Base-by-base conservation (phyloP, 2,888 invertebrate species). In the Acleris literana region DNA sequence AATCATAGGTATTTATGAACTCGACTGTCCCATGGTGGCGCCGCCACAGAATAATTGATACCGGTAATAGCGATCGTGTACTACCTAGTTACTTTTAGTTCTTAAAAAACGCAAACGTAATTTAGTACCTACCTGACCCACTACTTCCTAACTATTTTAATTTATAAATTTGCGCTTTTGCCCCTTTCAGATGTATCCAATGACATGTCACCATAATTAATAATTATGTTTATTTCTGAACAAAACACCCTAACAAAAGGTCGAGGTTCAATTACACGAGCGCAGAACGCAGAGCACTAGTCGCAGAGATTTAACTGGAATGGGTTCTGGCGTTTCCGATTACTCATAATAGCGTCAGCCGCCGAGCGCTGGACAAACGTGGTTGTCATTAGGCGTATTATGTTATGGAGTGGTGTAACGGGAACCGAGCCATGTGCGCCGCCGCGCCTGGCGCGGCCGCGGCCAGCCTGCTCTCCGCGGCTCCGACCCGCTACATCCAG, bases 351-450 rank as follows among this genome's bases (percentile, higher is more conserved):
- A 71, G 67, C 55, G 52, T 51, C 59, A 63, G 46, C 63, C 63
- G 63, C 63, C 63, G 63, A 58, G 57, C 53, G 63, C 20, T 58
- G 67, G 59, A 54, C 54, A 22, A 63, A 55, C 49, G 63, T 68
- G 68, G 63, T 63, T 66, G 69, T 69, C 69, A 66, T 66, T 66
- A 66, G 59, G 49, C 57, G 55, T 59, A 63, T 63, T 56, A 74
- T 72, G 72, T 71, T 72, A 72, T 72, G 72, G 75, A 72, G 57
- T 69, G 61, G 66, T 75, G 79, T 74, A 79, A 77, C 70, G 73
- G 69, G 75, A 77, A 61, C 72, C 74, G 69, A 62, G 79, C 78
- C 79, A 79, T 79, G 75, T 79, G 78, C 71, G 56, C 25, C 55
- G 48, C 33, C 29, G 51, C 63, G 16, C 58, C 11, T 9, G 33